phyloP scores from a whole-genome alignment of 2,113 vertebrate genomes.

The Marcusenius ussheri region DNA sequence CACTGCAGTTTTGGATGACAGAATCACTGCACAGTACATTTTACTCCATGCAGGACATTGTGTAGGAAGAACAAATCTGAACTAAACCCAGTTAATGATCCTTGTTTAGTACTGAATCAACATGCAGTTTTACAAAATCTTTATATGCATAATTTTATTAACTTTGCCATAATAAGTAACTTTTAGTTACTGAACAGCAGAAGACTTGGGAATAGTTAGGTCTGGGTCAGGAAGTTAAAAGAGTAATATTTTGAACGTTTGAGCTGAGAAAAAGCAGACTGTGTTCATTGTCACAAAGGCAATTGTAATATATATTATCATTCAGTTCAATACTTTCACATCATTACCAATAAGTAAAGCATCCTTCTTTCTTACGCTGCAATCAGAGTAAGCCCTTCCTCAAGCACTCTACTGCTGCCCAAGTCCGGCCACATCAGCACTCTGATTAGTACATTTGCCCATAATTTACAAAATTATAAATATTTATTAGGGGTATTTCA shows the following conservation, averaged over 20 bases:
- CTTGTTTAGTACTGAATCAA: neutral
- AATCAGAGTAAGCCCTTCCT: neutral
- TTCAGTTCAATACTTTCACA: neutral
- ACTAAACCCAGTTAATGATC: neutral
- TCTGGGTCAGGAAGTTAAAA: neutral
- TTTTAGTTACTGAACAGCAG: neutral
- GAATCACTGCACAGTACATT: neutral
- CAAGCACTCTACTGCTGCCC: neutral
- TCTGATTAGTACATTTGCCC: constrained; percentile 39
- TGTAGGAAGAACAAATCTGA: neutral
- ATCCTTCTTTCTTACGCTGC: neutral
- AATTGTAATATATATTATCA: neutral
- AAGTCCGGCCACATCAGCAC: constrained; percentile 30
- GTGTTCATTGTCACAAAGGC: neutral
- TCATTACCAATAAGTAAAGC: neutral
- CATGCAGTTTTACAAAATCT: neutral
- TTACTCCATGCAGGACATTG: neutral
- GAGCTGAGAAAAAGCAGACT: neutral
- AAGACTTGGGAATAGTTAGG: neutral
- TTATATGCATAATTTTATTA: neutral
- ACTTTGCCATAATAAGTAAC: neutral
- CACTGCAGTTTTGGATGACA: neutral
- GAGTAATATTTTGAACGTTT: neutral
- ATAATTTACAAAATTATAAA: constrained; percentile 44
- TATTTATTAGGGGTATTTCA: constrained; percentile 47